A percentile compares a stretch with the other conserved stretches of the same genome.
Conservation (phyloP, 2,888 invertebrate genomes). For the Homarus gammarus region DNA sequence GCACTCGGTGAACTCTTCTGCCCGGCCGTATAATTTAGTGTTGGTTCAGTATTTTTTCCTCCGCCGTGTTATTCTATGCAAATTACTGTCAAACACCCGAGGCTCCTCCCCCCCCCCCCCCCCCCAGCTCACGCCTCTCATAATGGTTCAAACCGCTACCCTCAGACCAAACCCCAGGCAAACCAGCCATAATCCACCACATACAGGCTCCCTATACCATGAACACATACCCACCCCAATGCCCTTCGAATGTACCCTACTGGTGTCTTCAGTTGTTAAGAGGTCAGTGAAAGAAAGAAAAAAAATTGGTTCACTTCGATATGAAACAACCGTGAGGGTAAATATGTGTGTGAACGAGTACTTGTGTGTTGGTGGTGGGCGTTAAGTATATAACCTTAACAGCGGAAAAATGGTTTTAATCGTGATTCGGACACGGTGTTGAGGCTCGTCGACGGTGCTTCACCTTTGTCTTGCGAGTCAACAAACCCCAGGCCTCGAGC, state of each 20-base stretch:
- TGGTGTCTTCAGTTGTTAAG: too few relatives aligned
- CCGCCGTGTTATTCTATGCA: slow-evolving; percentile 50
- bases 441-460: slow-evolving; percentile 9
- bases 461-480: slow-evolving; percentile 50
- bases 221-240: too few relatives aligned
- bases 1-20: neutral
- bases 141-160: slow-evolving; percentile 17
- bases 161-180: too few relatives aligned
- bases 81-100: slow-evolving; percentile 55
- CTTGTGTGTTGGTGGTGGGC: neutral
- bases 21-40: slow-evolving; percentile 33
- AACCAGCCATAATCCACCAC: too few relatives aligned
- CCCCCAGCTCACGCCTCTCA: slow-evolving; percentile 28
- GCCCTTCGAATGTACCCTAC: too few relatives aligned
- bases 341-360: neutral
- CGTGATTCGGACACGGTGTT: neutral
- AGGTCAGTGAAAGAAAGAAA: too few relatives aligned
- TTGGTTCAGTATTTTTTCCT: slow-evolving; percentile 27
- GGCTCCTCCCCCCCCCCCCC: neutral
- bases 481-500: slow-evolving; percentile 34
- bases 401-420: slow-evolving; percentile 23
- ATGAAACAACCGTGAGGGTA: slow-evolving; percentile 2
- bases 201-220: too few relatives aligned
- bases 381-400: slow-evolving; percentile 34
- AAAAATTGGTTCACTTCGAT: neutral